Conservation (phyloP, 2,113 vertebrate genomes). For the Morone chrysops region DNA sequence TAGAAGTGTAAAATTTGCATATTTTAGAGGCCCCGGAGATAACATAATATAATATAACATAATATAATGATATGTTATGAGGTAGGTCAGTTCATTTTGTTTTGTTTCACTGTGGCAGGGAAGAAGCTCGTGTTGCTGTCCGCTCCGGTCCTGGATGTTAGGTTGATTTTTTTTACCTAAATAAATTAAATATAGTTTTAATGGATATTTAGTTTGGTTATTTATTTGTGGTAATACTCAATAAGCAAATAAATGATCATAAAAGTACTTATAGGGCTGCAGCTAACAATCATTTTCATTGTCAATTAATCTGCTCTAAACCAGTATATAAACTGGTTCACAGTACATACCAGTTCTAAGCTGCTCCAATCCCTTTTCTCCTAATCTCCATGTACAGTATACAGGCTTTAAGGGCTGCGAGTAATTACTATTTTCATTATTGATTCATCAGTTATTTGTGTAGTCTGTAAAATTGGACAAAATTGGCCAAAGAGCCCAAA, state of each 20-base stretch:
- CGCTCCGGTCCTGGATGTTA: no score
- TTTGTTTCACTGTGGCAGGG: no score
- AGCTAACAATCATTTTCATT: background rate
- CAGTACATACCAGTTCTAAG: background rate
- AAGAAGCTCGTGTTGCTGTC: no score
- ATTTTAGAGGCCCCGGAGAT: no score
- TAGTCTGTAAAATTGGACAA: background rate
- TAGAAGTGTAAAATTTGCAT: background rate
- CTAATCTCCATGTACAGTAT: background rate
- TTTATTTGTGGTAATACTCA: background rate
- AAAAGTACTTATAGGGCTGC: background rate
- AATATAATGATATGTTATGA: no score
- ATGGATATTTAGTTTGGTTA: background rate
- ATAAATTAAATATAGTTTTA: background rate
- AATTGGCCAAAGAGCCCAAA: background rate
- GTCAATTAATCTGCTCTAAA: background rate
- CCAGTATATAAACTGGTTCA: background rate
- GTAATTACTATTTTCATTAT: background rate
- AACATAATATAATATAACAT: no score
- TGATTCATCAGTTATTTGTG: background rate
- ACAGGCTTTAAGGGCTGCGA: background rate
- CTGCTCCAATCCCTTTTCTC: background rate
- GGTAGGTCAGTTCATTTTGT: no score
- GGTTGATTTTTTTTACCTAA: background rate
- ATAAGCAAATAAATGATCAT: background rate